A percentile compares a stretch with the other conserved stretches of the same genome.
These are phyloP conservation scores for Eumacrocentrus americanus DNA, from an alignment of 2,888 invertebrate genomes.

Conservation along the genomic window DNA sequence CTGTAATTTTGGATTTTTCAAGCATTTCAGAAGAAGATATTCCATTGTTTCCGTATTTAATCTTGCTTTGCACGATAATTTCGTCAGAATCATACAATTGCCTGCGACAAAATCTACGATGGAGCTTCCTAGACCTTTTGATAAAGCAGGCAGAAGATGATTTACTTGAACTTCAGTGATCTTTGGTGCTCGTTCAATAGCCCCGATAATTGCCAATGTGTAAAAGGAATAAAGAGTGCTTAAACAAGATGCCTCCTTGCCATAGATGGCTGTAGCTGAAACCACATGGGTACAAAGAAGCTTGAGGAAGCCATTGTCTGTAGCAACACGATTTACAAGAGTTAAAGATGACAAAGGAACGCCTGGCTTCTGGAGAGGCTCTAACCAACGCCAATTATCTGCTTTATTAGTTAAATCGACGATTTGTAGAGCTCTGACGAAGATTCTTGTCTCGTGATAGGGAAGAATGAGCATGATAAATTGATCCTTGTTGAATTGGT, in stretches of 20 bases:
- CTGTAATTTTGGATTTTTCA: slow-evolving; percentile 65
- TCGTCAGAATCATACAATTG: slow-evolving; percentile 75
- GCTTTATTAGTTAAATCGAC: slow-evolving; percentile 68
- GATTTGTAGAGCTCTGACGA: slow-evolving; percentile 80
- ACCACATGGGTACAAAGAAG: slow-evolving; percentile 68
- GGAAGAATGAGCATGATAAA: slow-evolving; percentile 84
- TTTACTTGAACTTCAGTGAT: slow-evolving; percentile 72
- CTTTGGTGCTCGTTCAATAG: slow-evolving; percentile 66
- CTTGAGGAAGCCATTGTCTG: slow-evolving; percentile 69
- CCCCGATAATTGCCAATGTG: slow-evolving; percentile 76
- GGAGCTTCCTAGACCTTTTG: slow-evolving; percentile 73
- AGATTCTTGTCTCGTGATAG: slow-evolving; percentile 91
- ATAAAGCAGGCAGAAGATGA: slow-evolving; percentile 73
- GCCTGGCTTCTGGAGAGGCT: slow-evolving; percentile 75
- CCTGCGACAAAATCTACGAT: slow-evolving; percentile 76
- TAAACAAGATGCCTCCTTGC: slow-evolving; percentile 67
- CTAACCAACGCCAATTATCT: slow-evolving; percentile 80
- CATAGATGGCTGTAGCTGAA: slow-evolving; percentile 67
- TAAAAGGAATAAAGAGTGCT: slow-evolving; percentile 82
- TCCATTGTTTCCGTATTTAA: slow-evolving; percentile 67
- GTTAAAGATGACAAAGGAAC: slow-evolving; percentile 74
- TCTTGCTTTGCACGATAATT: slow-evolving; percentile 70
- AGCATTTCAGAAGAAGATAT: slow-evolving; percentile 68
- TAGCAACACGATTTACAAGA: slow-evolving; percentile 75
- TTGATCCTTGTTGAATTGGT: slow-evolving; percentile 84